Evolutionary conservation across 2,113 vertebrate species (phyloP), one percentile per base, ranked within the genome.

Genomic region (Xenus cinereus): DNA sequence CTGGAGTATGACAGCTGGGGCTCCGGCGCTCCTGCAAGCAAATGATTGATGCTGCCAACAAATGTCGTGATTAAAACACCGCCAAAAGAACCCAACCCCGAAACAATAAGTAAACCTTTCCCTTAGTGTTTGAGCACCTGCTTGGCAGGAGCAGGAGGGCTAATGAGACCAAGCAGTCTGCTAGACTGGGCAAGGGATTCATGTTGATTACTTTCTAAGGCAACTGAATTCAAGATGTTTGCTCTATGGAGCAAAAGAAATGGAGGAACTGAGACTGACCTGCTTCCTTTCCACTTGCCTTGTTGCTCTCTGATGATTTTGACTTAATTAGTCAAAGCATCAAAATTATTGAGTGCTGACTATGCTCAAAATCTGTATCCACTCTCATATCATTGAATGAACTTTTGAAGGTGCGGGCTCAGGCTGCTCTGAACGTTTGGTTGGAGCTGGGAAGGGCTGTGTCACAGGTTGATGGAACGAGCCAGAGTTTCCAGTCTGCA

Each of bases 1-100:
- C 54, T 93, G 63, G 63, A 94, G 56, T 83, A 28, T 89, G 80
- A 87, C 93, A 94, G 80, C 89, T 81, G 87, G 43, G 88, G 64
- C 82, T 93, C 72, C 79, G 51, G 46, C 30, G 50, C 53, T 95
- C 41, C 51, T 80, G 41, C 39, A 74, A 74, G 57, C 3, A 28
- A 56, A 12, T 90, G 93, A 94, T 56, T 63, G 87, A 82, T 86
- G 68, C 71, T 95, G 81, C 39, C 87, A 95, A 75, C 73, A 74
- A 85, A 64, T 83, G 63, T 64, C 69, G 46, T 66, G 43, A 93
- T 94, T 56, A 78, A 95, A 92, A 94, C 27, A 27, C 33, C 27
- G 21, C 48, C 21, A 27, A 78, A 79, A 83, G 80, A 92, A 67
- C 22, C 7, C 74, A 77, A 35, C 14, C 62, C 37, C 33, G 53